Evolutionary conservation across 2,113 vertebrate species (phyloP).

Genomic region (Apaloderma vittatum): DNA sequence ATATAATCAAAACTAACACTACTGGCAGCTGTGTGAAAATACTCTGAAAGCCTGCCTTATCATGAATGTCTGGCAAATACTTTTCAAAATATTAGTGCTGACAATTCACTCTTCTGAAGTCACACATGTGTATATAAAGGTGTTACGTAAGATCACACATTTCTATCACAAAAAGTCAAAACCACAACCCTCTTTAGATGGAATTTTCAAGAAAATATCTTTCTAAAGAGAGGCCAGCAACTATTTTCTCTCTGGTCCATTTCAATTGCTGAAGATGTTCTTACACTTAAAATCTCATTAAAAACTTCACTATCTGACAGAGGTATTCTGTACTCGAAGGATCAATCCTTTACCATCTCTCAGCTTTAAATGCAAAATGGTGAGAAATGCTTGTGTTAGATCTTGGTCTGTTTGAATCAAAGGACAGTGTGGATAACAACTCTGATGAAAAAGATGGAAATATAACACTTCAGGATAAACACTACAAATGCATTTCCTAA

Average conservation of each 20-base stretch:
- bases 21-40: not conserved
- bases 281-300: not conserved
- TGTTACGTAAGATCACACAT: not conserved
- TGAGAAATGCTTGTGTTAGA: not conserved
- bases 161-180: not conserved
- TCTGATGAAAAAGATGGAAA: not conserved
- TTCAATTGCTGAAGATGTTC: not conserved
- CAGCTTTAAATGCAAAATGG: not conserved
- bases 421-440: not conserved
- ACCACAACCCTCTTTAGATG: not conserved
- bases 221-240: not conserved
- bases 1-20: not conserved
- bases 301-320: not conserved
- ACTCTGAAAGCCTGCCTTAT: not conserved
- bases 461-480: not conserved
- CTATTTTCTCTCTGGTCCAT: not conserved
- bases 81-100: not conserved
- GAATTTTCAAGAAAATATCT: not conserved
- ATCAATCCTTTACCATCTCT: not conserved
- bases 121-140: not conserved
- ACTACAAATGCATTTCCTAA: not conserved
- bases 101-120: not conserved
- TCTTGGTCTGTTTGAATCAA: not conserved
- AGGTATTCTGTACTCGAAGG: not conserved
- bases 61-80: not conserved